These are phyloP conservation scores for Patagioenas fasciata DNA, from an alignment of 2,113 vertebrate genomes.

Conservation along the genomic window DNA sequence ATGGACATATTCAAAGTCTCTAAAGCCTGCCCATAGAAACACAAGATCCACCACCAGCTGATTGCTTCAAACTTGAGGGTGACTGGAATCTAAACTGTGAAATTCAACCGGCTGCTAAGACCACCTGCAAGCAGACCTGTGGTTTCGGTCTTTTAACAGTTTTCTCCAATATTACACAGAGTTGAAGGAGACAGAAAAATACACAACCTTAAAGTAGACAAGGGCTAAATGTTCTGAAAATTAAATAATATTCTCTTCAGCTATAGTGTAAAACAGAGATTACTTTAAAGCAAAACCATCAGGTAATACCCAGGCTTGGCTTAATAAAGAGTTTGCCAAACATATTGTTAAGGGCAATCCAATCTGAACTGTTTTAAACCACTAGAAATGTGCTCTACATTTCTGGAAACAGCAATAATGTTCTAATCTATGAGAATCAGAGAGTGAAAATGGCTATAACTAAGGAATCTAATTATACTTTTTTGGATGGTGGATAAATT, in stretches of 20 bases:
- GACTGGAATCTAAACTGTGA: not conserved
- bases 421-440: not conserved
- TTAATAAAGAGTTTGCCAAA: not conserved
- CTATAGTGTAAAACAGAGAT: not conserved
- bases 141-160: not conserved
- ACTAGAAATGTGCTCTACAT: not conserved
- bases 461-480: not conserved
- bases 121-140: not conserved
- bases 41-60: not conserved
- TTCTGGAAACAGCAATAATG: not conserved
- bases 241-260: not conserved
- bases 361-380: not conserved
- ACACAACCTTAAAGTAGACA: not conserved
- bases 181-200: not conserved
- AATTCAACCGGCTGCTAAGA: not conserved
- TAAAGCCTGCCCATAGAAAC: not conserved
- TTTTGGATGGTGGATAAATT: rapidly evolving
- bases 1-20: not conserved
- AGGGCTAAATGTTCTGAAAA: not conserved
- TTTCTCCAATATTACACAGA: not conserved
- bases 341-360: not conserved
- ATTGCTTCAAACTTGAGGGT: not conserved
- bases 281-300: not conserved
- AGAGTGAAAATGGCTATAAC: not conserved
- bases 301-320: not conserved